Conservation (phyloP, 2,113 vertebrate genomes). For the Polypterus senegalus region DNA sequence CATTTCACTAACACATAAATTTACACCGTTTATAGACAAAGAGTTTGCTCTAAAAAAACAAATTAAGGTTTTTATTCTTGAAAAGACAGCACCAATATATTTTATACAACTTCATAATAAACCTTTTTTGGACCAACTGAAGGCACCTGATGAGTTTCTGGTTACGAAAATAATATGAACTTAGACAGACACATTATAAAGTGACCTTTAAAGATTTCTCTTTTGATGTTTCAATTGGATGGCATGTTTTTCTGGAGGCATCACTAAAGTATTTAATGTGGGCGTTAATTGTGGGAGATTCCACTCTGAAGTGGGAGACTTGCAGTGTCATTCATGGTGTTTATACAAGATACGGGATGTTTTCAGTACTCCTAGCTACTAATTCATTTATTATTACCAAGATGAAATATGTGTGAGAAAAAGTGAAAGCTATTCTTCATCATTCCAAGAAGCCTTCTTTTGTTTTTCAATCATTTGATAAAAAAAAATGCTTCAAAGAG, state of each 20-base stretch:
- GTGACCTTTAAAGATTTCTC: slow-evolving; percentile 1
- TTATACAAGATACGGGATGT: slow-evolving; percentile 52
- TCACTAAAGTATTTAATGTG: slow-evolving; percentile 41
- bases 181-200: too few relatives aligned
- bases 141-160: too few relatives aligned
- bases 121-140: too few relatives aligned
- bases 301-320: slow-evolving; percentile 48
- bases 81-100: too few relatives aligned
- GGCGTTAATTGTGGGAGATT: slow-evolving; percentile 48
- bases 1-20: too few relatives aligned
- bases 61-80: too few relatives aligned
- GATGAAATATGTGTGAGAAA: slow-evolving; percentile 35
- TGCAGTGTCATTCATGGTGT: slow-evolving; percentile 40
- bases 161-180: too few relatives aligned
- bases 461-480: slow-evolving; percentile 10
- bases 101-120: too few relatives aligned
- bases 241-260: slow-evolving; percentile 2
- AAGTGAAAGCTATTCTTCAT: slow-evolving; percentile 19
- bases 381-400: slow-evolving; percentile 52
- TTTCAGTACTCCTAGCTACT: slow-evolving; percentile 43
- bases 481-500: too few relatives aligned
- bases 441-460: slow-evolving; percentile 16
- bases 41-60: too few relatives aligned
- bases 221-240: slow-evolving; percentile 5
- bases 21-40: too few relatives aligned